Evolutionary conservation across 2,888 invertebrate species (phyloP), one percentile per base, ranked within the genome.

Genomic region (Pomacea canaliculata): DNA sequence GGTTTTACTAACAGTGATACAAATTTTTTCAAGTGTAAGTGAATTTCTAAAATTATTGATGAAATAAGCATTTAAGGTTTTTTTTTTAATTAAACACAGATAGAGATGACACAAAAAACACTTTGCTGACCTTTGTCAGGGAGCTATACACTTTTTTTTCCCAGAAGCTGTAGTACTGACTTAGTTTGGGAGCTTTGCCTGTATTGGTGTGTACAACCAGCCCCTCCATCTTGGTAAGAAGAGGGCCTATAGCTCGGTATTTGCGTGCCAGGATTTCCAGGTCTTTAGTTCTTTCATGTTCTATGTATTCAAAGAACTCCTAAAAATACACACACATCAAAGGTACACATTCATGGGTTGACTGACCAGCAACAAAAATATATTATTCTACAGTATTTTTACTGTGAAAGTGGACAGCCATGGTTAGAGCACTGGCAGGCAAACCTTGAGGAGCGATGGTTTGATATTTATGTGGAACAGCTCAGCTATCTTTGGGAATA

Each of bases 221-320:
- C 80, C 95, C 95, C 91, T 97, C 97, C 80, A 97, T 91, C 91
- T 97, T 97, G 84, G 94, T 94, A 19, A 97, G 92, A 76, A 96
- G 94, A 0, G 96, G 96, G 0, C 95, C 95, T 68, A 96, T 92
- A 0, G 95, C 94, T 69, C 94, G 93, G 88, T 96, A 96, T n/a
- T 94, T 93, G 71, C 94, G 93, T 0, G 94, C 92, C 89, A 97
- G 93, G 9, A 92, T 91, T 3, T 94, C 93, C 10, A 95, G 92
- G 71, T 94, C 94, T 76, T 94, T 93, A 0, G 94, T 93, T 1
- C 97, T 93, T 77, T 94, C 93, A 56, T 92, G 92, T 77, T 95
- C 94, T 79, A 97, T 92, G 81, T 93, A 93, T 72, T 93, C 93
- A 89, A 96, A 96, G 89, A 94, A 97, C 27, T 93, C 93, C 94